phyloP scores from a whole-genome alignment of 2,113 vertebrate species.

The Carassius carassius region DNA sequence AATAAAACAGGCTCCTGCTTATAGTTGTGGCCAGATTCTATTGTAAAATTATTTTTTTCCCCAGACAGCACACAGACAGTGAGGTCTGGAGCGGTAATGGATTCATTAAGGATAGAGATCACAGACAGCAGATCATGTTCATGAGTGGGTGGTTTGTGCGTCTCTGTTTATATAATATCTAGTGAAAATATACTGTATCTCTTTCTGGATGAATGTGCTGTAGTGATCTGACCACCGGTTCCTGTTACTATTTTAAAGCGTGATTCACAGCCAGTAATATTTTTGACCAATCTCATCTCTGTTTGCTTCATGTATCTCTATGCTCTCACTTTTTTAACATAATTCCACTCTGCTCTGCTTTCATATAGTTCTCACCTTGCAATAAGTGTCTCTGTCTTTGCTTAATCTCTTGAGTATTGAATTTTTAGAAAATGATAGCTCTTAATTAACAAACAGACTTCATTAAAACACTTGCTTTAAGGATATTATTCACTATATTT shows the following conservation, averaged over 20 bases:
- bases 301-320: neutral
- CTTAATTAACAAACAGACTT: neutral
- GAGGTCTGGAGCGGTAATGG: conserved; percentile 60
- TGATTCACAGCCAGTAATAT: neutral
- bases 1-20: conserved; percentile 42
- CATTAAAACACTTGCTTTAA: neutral
- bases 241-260: neutral
- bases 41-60: conserved; percentile 52
- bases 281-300: neutral
- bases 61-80: conserved; percentile 65
- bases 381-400: neutral
- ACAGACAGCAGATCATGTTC: conserved; percentile 47
- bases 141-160: conserved; percentile 28
- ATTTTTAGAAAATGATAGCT: neutral
- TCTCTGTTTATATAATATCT: too few relatives aligned
- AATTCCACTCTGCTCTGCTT: neutral
- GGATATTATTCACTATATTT: neutral
- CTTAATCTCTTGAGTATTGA: neutral
- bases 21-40: conserved; percentile 71
- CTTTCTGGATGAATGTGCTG: neutral
- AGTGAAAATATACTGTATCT: conserved; percentile 46
- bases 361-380: neutral
- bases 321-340: neutral
- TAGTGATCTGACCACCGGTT: neutral
- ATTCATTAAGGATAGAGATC: conserved; percentile 69